Conservation (phyloP, 2,113 vertebrate species). For the Cyprinodon variegatus region DNA sequence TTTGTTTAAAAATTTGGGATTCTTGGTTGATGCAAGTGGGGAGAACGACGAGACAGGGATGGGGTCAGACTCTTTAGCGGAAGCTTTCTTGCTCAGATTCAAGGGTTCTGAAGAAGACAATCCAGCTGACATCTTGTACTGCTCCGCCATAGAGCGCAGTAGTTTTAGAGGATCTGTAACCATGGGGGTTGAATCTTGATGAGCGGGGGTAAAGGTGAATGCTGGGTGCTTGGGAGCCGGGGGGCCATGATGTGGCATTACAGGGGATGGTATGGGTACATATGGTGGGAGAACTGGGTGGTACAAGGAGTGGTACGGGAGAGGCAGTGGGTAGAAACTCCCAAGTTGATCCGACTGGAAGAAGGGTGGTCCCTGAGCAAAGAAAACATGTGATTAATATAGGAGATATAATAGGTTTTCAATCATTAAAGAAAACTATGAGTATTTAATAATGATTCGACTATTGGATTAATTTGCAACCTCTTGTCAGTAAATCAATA, state of each 20-base stretch:
- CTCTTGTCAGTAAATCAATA: not conserved
- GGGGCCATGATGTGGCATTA: not conserved
- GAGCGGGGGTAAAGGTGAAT: not conserved
- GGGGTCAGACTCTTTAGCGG: slow-evolving; percentile 3
- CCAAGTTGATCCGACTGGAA: slow-evolving; percentile 27
- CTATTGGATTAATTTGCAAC: no score
- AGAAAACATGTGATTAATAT: slow-evolving; percentile 5
- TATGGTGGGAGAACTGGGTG: slow-evolving; percentile 43
- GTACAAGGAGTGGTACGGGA: slow-evolving; percentile 45
- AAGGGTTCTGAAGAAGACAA: slow-evolving; percentile 65
- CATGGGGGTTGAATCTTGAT: slow-evolving; percentile 7
- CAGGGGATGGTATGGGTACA: not conserved
- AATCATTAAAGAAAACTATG: no score
- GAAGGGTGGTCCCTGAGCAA: slow-evolving; percentile 30
- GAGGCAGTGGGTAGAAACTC: slow-evolving; percentile 30
- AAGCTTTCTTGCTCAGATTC: slow-evolving; percentile 72
- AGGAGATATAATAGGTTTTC: no score
- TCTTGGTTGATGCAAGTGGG: slow-evolving; percentile 59
- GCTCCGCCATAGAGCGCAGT: slow-evolving; percentile 71
- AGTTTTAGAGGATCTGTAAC: slow-evolving; percentile 57
- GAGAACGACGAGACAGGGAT: slow-evolving; percentile 72
- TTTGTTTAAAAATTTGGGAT: slow-evolving; percentile 78
- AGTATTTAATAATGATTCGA: no score
- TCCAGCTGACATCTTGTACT: slow-evolving; percentile 69
- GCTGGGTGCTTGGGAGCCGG: slow-evolving; percentile 5